Conservation (phyloP, 1,140 invertebrate species). For the Halyomorpha halys region DNA sequence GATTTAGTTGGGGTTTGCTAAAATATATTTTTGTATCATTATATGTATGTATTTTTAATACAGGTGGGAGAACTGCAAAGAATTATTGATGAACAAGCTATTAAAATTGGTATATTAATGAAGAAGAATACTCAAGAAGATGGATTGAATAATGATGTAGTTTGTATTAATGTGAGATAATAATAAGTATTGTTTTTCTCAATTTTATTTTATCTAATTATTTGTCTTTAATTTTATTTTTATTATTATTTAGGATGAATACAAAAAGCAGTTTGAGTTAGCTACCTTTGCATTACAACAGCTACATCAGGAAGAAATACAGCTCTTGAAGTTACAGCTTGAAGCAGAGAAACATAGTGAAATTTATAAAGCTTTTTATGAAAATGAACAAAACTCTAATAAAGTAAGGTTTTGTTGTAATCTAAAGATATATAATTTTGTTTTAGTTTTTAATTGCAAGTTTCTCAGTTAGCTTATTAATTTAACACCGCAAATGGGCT, state of each 20-base stretch:
- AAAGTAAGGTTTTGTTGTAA: too few species aligned
- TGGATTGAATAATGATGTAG: not conserved
- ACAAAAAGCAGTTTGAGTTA: conserved; percentile 12
- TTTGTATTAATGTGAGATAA: not conserved
- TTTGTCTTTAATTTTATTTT: not conserved
- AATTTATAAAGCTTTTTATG: not conserved
- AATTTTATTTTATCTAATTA: not conserved
- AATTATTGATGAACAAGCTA: not conserved
- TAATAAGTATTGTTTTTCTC: not conserved
- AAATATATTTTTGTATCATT: too few species aligned
- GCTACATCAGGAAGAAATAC: conserved; percentile 15
- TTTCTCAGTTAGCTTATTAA: too few species aligned
- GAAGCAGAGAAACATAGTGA: conserved; percentile 12
- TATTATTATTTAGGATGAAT: conserved; percentile 19
- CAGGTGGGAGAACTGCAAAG: not conserved
- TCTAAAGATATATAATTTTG: too few species aligned
- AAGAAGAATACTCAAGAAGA: not conserved
- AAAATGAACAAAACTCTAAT: not conserved
- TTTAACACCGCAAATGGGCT: too few species aligned
- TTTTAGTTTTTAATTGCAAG: too few species aligned
- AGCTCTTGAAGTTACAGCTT: conserved; percentile 7
- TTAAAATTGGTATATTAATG: not conserved
- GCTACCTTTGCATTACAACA: conserved; percentile 15
- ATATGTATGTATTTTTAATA: not conserved
- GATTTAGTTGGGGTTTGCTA: too few species aligned